phyloP scores from a whole-genome alignment of 2,888 invertebrate genomes.

The Branchellion lobata region DNA sequence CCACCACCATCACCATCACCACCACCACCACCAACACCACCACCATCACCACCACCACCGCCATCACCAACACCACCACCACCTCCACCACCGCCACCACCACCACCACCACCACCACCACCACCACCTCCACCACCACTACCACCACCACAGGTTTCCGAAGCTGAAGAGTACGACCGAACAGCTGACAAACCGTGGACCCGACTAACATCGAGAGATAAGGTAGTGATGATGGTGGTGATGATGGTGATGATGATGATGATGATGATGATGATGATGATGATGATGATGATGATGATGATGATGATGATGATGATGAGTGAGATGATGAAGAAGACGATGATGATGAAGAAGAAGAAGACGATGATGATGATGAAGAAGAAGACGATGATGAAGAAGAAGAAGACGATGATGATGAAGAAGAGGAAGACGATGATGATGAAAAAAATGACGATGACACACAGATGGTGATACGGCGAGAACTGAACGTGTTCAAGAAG shows the following conservation, averaged over 20 bases:
- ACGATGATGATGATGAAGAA: neutral
- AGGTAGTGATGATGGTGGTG: slow-evolving; percentile 64
- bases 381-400: neutral
- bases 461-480: slow-evolving; percentile 87
- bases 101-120: no score
- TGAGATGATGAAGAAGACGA: neutral
- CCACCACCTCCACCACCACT: no score
- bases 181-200: slow-evolving; percentile 99
- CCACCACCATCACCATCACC: no score
- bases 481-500: slow-evolving; percentile 96
- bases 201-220: slow-evolving; percentile 93
- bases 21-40: no score
- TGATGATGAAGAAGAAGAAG: neutral
- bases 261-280: neutral
- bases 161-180: slow-evolving; percentile 69
- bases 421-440: neutral
- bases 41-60: no score
- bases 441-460: neutral
- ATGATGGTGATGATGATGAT: slow-evolving; percentile 15
- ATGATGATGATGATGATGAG: neutral
- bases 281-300: neutral
- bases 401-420: neutral
- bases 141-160: neutral
- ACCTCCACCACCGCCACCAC: no score
- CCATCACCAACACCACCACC: no score